Base-by-base conservation (phyloP, 2,113 vertebrate genomes). In the Spea bombifrons region DNA sequence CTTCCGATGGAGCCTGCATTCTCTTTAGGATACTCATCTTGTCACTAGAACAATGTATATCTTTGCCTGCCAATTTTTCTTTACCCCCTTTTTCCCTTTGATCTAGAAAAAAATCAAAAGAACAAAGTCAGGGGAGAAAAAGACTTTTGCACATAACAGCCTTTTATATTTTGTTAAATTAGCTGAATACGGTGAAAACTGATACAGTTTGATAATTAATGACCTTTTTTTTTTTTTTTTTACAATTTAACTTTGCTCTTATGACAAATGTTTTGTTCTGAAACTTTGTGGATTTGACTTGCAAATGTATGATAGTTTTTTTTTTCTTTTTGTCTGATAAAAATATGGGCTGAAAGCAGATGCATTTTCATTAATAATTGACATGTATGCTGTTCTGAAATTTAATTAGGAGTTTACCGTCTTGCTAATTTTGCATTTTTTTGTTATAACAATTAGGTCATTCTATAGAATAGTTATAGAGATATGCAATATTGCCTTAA, bases 31-130 rank as follows among this genome's bases (percentile, higher is more conserved):
- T 94, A 92, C 93, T 90, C 84, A 83, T 89, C 92, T 91, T 95
- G 93, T 94, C 93, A 93, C 84, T 87, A 85, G 89, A 94, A 95
- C 94, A 96, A 96, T 94, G 90, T 93, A 87, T 92, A 91, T 93
- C 91, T 90, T 92, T 66, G 85, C 88, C 89, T 90, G 92, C 92
- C 90, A 91, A 88, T 91, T 86, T 90, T 87, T 83, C 86, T 81
- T 84, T 71, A 71, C 76, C 72, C 80, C 68, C 75, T 71, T 16
- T 84, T 85, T 81, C 82, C 88, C 94, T 97, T 97, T 98, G 95
- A 98, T 97, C 94, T 92, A 90, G 89, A 87, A 92, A 90, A 59
- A 92, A 94, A 92, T 93, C 89, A 93, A 94, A 92, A 93, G 91
- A 93, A 93, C 92, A 91, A 92, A 94, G 94, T 95, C 92, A 90